phyloP scores from a whole-genome alignment of 2,113 vertebrate species.

The Melierax canorus region DNA sequence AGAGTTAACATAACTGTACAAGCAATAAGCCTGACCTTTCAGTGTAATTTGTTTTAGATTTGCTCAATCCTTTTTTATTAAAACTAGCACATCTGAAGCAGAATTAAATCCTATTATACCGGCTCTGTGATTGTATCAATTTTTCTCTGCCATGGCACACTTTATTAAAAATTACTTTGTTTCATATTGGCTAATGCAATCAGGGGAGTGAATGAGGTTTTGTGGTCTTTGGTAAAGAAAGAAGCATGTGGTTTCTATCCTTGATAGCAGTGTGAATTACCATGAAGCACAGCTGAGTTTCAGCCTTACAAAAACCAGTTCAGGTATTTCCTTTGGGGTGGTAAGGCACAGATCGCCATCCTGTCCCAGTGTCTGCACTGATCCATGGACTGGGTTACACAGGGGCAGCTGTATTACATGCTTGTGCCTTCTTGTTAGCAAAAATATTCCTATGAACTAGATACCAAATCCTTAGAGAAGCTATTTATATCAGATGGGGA shows the following conservation, averaged over 20 bases:
- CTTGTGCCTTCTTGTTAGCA: not conserved
- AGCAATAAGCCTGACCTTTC: conserved; percentile 83
- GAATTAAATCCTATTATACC: conserved; percentile 81
- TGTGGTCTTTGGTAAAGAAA: not conserved
- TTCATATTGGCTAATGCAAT: conserved; percentile 70
- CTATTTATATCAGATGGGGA: not conserved
- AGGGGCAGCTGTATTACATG: not conserved
- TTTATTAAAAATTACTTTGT: conserved; percentile 81
- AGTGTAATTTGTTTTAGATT: conserved; percentile 82
- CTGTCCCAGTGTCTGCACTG: not conserved
- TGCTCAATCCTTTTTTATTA: conserved; percentile 83
- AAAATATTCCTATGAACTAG: not conserved
- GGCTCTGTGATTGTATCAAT: conserved; percentile 73
- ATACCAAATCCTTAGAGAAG: not conserved
- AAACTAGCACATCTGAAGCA: conserved; percentile 82
- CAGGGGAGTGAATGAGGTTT: conserved; percentile 57
- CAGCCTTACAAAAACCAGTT: not conserved
- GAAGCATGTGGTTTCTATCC: not conserved
- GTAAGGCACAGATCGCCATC: not conserved
- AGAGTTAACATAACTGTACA: conserved; percentile 81
- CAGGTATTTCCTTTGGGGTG: not conserved
- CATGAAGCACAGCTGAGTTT: not conserved
- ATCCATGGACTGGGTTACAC: not conserved
- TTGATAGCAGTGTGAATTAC: not conserved
- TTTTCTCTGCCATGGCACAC: conserved; percentile 61